Evolutionary conservation across 2,888 invertebrate species (phyloP).

Genomic region (Polydrusus cervinus): DNA sequence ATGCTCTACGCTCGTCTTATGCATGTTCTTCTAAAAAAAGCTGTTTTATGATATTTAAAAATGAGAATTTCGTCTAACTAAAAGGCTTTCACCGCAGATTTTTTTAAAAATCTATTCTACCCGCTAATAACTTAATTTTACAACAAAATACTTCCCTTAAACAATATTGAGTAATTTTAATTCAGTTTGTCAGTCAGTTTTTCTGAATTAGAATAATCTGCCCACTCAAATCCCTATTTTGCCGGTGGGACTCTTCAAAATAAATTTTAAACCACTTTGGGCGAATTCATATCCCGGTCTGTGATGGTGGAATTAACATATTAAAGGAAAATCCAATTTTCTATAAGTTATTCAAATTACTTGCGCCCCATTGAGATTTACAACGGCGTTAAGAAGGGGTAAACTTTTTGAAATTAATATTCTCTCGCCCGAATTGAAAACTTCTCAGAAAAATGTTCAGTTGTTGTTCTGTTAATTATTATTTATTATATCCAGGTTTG

Average conservation of each 20-base stretch:
- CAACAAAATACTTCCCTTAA: neutral
- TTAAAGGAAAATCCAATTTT: conserved; percentile 22
- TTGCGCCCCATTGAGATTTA: conserved; percentile 22
- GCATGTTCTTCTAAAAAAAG: too few species aligned
- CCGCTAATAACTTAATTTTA: neutral
- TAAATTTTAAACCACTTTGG: conserved; percentile 7
- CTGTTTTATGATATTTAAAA: too few species aligned
- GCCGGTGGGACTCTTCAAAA: conserved; percentile 4
- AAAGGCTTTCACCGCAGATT: too few species aligned
- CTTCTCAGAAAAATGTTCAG: neutral
- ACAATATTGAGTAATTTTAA: neutral
- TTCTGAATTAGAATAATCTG: conserved; percentile 1
- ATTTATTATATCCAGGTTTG: neutral
- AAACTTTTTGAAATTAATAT: conserved; percentile 19
- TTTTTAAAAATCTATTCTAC: too few species aligned
- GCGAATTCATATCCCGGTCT: conserved; percentile 7
- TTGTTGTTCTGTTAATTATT: neutral
- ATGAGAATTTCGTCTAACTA: too few species aligned
- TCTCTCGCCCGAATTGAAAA: neutral
- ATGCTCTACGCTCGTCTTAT: too few species aligned
- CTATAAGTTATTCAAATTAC: conserved; percentile 23
- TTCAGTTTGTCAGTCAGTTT: neutral
- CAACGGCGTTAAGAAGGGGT: conserved; percentile 13
- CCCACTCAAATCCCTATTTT: conserved; percentile 2
- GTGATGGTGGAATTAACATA: conserved; percentile 19